Conservation (phyloP, 2,797 vertebrate genomes). For the Carcharodon carcharias region DNA sequence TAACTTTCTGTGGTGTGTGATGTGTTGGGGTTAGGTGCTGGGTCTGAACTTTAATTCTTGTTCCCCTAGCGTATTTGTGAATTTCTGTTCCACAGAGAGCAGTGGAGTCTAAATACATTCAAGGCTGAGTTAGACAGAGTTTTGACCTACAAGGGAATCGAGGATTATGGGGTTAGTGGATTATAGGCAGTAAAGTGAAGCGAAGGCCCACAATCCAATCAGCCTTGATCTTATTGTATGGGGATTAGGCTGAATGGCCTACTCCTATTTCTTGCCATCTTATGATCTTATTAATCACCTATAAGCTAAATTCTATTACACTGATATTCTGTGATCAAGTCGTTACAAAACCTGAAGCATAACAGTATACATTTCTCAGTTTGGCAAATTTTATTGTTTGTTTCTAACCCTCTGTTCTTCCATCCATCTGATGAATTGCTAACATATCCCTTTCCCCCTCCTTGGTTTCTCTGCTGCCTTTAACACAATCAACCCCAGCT, state of each 20-base stretch:
- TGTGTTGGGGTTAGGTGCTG: background rate
- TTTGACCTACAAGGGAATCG: too few relatives aligned
- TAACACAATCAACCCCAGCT: background rate
- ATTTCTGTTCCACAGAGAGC: too few relatives aligned
- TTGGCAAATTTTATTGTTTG: background rate
- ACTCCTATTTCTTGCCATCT: too few relatives aligned
- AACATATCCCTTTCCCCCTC: background rate
- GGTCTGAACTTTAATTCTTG: background rate
- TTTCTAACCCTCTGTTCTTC: background rate
- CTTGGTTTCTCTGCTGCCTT: background rate
- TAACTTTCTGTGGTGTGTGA: background rate
- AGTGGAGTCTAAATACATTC: too few relatives aligned
- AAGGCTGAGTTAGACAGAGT: too few relatives aligned
- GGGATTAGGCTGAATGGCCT: too few relatives aligned
- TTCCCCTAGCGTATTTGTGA: background rate
- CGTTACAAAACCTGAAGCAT: background rate
- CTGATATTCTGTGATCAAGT: background rate
- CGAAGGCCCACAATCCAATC: too few relatives aligned
- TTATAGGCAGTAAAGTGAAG: too few relatives aligned
- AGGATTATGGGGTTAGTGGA: too few relatives aligned
- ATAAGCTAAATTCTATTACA: background rate
- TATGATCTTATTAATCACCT: background rate
- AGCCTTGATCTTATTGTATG: too few relatives aligned
- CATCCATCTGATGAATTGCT: background rate
- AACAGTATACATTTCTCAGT: background rate